Base-by-base conservation (phyloP, 2,888 invertebrate species). In the Parelbella ahira region DNA sequence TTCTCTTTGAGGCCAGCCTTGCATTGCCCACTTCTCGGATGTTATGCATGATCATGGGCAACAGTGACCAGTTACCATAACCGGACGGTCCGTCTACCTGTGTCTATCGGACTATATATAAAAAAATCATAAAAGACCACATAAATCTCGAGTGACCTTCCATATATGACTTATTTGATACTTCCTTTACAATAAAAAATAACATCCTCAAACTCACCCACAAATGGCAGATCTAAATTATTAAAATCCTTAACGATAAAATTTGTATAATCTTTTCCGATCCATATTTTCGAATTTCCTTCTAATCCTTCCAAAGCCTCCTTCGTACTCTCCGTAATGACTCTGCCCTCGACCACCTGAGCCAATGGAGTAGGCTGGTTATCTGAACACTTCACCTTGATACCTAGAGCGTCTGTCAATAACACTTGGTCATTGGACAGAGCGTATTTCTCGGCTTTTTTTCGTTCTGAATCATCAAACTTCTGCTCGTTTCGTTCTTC, bases 241-340 rank as follows among this genome's bases (percentile, higher is more conserved):
- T 91, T 93, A 72, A 98, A 97, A 80, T 98, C 98, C 72, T 97
- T 97, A 47, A 96, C 94, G 50, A 98, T 98, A 70, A 98, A 98
- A 82, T 98, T 98, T 0, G 93, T 93, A 63, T 98, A 98, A 70
- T 98, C 98, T 77, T 98, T 98, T 44, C 98, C 98, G 30, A 97
- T 92, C 98, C 98, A 98, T 37, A 95, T 84, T 65, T 97, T 97
- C 0, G 94, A 92, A 37, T 93, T 92, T 0, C 94, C 94, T 57
- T 91, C 90, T 0, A 77, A 54, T 0, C 66, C 76, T 45, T 82
- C 78, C 44, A 78, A 37, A 0, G 57, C 68, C 21, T 77, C 70
- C 23, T 76, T 79, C 0, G 77, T 78, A 7, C 54, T 68, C 18
- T 81, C 84, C 0, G 86, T 87, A 5, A 69, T 74, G 1, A 67